phyloP scores from a whole-genome alignment of 2,888 invertebrate species.

The Marronus borbonicus region DNA sequence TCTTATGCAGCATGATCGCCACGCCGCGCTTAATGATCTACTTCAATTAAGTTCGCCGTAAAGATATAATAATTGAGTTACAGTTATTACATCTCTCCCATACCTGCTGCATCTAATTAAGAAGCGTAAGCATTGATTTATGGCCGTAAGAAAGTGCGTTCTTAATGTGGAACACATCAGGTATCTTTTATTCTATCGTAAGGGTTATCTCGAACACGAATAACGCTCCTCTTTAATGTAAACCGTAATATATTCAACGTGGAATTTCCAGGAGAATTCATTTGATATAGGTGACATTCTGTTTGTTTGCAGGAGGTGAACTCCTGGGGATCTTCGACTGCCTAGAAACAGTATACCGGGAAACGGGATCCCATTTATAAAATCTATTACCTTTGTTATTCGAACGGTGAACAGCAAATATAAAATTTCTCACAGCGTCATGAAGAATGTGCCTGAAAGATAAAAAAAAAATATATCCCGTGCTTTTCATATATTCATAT shows the following conservation, averaged over 20 bases:
- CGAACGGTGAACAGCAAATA: slow-evolving; percentile 44
- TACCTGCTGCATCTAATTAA: slow-evolving; percentile 6
- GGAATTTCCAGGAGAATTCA: slow-evolving; percentile 35
- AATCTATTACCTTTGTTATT: slow-evolving; percentile 58
- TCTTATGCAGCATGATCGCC: not conserved
- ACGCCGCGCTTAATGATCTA: not conserved
- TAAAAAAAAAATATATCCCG: too few species aligned
- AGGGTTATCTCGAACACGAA: not conserved
- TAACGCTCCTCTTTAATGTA: not conserved
- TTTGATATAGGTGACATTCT: slow-evolving; percentile 57
- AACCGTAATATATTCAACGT: slow-evolving; percentile 23
- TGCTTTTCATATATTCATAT: too few species aligned
- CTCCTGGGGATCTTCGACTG: slow-evolving; percentile 57
- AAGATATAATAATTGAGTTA: slow-evolving; percentile 8
- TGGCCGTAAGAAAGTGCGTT: not conserved
- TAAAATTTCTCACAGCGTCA: slow-evolving; percentile 30
- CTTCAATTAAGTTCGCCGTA: not conserved
- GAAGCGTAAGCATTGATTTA: not conserved
- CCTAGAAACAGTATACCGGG: slow-evolving; percentile 55
- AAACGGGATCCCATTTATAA: slow-evolving; percentile 56
- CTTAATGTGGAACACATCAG: slow-evolving; percentile 11
- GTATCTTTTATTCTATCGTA: slow-evolving; percentile 6
- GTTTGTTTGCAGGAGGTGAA: slow-evolving; percentile 58
- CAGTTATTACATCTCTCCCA: not conserved
- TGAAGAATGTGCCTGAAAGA: too few species aligned